phyloP scores from a whole-genome alignment of 2,113 vertebrate species.

The Lampris incognitus region DNA sequence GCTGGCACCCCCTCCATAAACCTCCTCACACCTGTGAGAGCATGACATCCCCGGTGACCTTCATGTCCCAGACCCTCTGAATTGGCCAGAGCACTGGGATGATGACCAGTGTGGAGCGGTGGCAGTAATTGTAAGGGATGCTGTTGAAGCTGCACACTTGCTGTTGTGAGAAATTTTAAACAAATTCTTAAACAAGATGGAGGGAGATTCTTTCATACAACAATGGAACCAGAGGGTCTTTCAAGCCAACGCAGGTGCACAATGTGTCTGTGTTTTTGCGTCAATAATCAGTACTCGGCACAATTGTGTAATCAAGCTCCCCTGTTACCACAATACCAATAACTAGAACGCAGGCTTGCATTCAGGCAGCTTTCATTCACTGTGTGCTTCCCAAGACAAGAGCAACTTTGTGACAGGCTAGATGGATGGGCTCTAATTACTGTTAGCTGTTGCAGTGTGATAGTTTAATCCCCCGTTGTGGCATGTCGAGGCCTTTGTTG shows the following conservation, averaged over 20 bases:
- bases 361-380: conserved; percentile 2
- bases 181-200: neutral
- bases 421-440: conserved; percentile 49
- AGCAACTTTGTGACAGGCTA: conserved; percentile 13
- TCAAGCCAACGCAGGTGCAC: neutral
- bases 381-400: neutral
- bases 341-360: conserved; percentile 6
- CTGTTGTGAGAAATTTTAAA: neutral
- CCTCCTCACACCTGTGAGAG: conserved; percentile 11
- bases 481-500: conserved; percentile 10
- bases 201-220: neutral
- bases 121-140: no score
- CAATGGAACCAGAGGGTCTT: neutral
- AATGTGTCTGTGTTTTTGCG: conserved; percentile 10
- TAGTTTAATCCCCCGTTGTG: conserved; percentile 6
- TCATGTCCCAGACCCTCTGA: neutral
- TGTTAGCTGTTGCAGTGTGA: conserved; percentile 11
- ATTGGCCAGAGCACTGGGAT: neutral
- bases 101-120: neutral
- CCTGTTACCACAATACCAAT: conserved; percentile 15
- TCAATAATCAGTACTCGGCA: conserved; percentile 4
- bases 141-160: no score
- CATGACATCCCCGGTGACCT: neutral
- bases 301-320: conserved; percentile 33
- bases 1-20: conserved; percentile 20